Base-by-base conservation (phyloP, 2,797 vertebrate genomes). In the Danio choprae region DNA sequence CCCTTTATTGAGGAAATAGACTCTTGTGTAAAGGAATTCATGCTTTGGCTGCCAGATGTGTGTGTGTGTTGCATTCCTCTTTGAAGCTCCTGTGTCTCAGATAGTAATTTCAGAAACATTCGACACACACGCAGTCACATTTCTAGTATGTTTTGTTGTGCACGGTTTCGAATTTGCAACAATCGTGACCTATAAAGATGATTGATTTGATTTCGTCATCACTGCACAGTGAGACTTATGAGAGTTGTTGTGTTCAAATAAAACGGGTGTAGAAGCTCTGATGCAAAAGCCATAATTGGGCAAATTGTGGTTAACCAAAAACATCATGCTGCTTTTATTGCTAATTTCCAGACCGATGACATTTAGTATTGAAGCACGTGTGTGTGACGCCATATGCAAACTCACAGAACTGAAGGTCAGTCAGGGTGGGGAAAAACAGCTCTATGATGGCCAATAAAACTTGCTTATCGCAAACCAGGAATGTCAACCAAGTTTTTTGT, bases 1-100 rank as follows among this genome's bases (percentile, higher is more conserved):
- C 51, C 6, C 74, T 87, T 89, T 87, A 87, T 87, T 88, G 87
- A 90, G 89, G 88, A 91, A 91, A 90, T 92, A 50, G 80, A 86
- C 87, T 80, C 29, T 70, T 16, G 56, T 55, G 55, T 62, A 76
- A 7, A 82, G 84, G 87, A 88, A 86, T 88, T 63, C 74, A 36
- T 64, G 53, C 72, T 38, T 44, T 13, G 20, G 50, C 72, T 81
- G 48, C 71, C 65, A 82, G 59, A 40, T 80, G 64, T 73, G 81
- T 18, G 58, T 29, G 60, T 70, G 10, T 7, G 40, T 62, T 20
- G 13, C 53, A 7, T 58, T 63, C 41, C 36, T 63, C 36, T 48
- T 64, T 77, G 41, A 71, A 77, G 65, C 16, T 55, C 2, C 36
- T 59, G 41, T 58, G 16, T 68, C 15, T 71, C 7, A 8, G 46